These are phyloP conservation scores for Cotesia chilonis DNA, from an alignment of 1,140 invertebrate species.

Conservation along the genomic window DNA sequence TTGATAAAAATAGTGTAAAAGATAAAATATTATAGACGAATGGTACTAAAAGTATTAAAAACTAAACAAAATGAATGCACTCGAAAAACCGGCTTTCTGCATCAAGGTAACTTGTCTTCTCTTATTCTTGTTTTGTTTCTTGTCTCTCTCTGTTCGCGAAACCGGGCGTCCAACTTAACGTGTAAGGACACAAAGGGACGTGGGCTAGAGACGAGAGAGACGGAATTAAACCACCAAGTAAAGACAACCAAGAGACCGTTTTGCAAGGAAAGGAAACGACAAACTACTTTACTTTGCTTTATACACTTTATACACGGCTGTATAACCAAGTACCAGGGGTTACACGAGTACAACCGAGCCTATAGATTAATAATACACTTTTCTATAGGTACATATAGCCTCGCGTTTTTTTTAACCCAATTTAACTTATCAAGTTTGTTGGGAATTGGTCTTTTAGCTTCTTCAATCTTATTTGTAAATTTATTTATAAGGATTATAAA, in stretches of 20 bases:
- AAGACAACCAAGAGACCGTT: slow-evolving; percentile 2
- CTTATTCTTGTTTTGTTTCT: slow-evolving; percentile 14
- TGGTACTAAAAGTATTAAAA: neutral
- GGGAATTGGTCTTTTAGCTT: no score
- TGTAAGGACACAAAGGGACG: slow-evolving; percentile 34
- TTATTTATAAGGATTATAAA: no score
- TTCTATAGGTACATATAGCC: no score
- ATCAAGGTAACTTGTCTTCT: slow-evolving; percentile 15
- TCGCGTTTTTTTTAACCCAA: no score
- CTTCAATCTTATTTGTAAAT: no score
- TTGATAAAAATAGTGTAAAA: neutral
- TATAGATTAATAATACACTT: no score
- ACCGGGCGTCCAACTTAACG: slow-evolving; percentile 34
- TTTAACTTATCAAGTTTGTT: no score
- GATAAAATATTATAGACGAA: neutral
- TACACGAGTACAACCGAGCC: no score
- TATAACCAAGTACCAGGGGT: no score
- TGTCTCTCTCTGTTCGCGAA: slow-evolving; percentile 29
- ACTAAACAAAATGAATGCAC: slow-evolving; percentile 9
- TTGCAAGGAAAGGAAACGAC: slow-evolving; percentile 20
- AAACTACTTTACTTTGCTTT: neutral
- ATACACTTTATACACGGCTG: neutral
- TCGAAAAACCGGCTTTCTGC: slow-evolving; percentile 28
- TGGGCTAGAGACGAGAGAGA: slow-evolving; percentile 24
- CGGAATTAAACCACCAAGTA: neutral